Percentiles rank a stretch among this genome's conserved stretches.
Evolutionary conservation across 2,797 vertebrate genomes (phyloP).

Genomic region (Etheostoma nigrum): DNA sequence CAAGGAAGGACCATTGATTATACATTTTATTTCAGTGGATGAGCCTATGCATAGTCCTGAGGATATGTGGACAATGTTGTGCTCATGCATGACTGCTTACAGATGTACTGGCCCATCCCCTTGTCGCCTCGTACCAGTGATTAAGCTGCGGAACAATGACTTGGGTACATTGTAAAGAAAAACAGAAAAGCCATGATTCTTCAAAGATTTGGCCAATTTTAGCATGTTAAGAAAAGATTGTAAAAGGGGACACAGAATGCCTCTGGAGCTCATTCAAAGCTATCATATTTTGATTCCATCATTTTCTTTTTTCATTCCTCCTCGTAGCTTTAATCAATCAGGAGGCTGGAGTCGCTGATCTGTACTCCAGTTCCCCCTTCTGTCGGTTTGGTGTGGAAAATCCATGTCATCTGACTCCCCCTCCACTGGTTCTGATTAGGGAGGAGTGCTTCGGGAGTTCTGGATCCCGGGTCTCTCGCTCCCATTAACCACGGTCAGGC

Average conservation of each 20-base stretch:
- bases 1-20: too few species aligned
- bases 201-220: slow-evolving; percentile 35
- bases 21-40: not conserved
- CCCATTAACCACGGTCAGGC: slow-evolving; percentile 60
- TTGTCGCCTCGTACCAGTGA: slow-evolving; percentile 34
- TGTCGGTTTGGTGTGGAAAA: slow-evolving; percentile 62
- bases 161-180: slow-evolving; percentile 41
- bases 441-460: slow-evolving; percentile 47
- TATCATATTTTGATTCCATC: slow-evolving; percentile 44
- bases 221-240: slow-evolving; percentile 20
- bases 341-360: slow-evolving; percentile 37
- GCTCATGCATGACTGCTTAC: slow-evolving; percentile 59
- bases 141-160: slow-evolving; percentile 63
- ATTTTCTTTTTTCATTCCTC: slow-evolving; percentile 8
- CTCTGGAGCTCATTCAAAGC: slow-evolving; percentile 42
- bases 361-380: slow-evolving; percentile 30
- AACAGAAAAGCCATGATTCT: slow-evolving; percentile 52
- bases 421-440: slow-evolving; percentile 72
- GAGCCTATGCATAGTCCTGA: slow-evolving; percentile 3
- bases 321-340: slow-evolving; percentile 61
- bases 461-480: slow-evolving; percentile 45
- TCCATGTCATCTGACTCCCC: slow-evolving; percentile 64
- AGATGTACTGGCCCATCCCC: slow-evolving; percentile 69
- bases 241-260: slow-evolving; percentile 14
- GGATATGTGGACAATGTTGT: slow-evolving; percentile 2